Base-by-base conservation (phyloP, 2,113 vertebrate species). In the Phalacrocorax aristotelis region DNA sequence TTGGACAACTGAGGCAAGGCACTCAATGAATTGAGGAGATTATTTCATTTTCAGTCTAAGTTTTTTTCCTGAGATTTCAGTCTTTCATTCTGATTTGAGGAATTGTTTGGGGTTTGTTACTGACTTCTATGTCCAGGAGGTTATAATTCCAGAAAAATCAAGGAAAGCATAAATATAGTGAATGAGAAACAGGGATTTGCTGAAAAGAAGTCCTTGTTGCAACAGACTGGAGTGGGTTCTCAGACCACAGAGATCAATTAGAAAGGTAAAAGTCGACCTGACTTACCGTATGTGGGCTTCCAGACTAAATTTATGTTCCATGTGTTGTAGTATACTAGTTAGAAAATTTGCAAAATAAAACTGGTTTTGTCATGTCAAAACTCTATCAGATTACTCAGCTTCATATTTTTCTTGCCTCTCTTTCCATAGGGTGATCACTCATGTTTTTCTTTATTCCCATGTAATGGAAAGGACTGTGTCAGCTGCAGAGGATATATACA, bases 21-120 rank as follows among this genome's bases (percentile, higher is more conserved):
- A 4, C 6, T 48, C 3, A 0, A 20, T 3, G 19, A 30, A 21
- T 34, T 23, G 10, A 22, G 30, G 21, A 61, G 25, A 49, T 82
- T 42, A 1, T 52, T 71, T 71, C 0, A 0, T 25, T 90, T 71
- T 69, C 25, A 30, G 1, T 8, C 23, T 49, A 20, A 1, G 0
- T 4, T 30, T 80, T 48, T 64, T 36, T 30, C 4, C 58, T 26
- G 9, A 60, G 5, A 57, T 62, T 93, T 64, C 30, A 42, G 11
- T 14, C 8, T 46, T 62, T 42, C 3, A 5, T 42, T 25, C 18
- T 16, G 4, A 44, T 22, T 25, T 34, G 18, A 77, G 66, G 52
- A 68, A 34, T 1, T n/a, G 15, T n/a, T 82, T 55, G 19, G 60
- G 19, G 34, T 52, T 89, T 58, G 6, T 8, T 29, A 15, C 2